Evolutionary conservation across 2,888 invertebrate species (phyloP).

Genomic region (Nomada ruficornis): DNA sequence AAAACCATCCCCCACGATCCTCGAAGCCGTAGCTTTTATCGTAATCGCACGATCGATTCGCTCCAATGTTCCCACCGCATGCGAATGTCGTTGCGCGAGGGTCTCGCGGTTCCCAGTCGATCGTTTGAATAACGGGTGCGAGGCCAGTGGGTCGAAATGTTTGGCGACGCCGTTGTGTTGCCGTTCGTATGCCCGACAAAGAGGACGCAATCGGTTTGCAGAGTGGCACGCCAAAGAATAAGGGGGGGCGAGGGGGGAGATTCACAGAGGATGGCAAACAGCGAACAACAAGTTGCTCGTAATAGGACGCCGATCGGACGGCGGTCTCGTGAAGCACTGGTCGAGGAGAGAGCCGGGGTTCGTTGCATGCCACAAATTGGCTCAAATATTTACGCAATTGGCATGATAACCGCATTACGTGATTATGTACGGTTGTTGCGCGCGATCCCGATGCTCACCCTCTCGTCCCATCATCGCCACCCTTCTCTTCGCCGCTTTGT

Average conservation of each 20-base stretch:
- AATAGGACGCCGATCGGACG: constrained; percentile 73
- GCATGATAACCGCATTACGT: constrained; percentile 83
- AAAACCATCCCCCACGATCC: too few relatives aligned
- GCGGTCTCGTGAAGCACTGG: constrained; percentile 63
- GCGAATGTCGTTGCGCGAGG: constrained; percentile 40
- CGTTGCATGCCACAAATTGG: constrained; percentile 83
- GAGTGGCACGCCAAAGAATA: constrained; percentile 46
- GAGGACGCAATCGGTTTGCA: neutral
- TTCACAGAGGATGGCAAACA: constrained; percentile 53
- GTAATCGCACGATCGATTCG: constrained; percentile 8
- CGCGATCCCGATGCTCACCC: constrained; percentile 76
- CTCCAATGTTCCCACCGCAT: constrained; percentile 42
- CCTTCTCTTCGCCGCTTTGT: constrained; percentile 35
- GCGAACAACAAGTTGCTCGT: constrained; percentile 73
- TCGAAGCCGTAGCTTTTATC: neutral
- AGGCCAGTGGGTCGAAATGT: constrained; percentile 55
- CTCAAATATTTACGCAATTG: constrained; percentile 84
- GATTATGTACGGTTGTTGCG: constrained; percentile 82
- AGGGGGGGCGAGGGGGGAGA: constrained; percentile 29
- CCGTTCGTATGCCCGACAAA: neutral
- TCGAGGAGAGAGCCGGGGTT: constrained; percentile 63
- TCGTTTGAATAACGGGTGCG: constrained; percentile 23
- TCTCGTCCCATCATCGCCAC: constrained; percentile 72
- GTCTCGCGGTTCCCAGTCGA: constrained; percentile 36
- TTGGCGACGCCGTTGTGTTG: constrained; percentile 41